phyloP scores from a whole-genome alignment of 2,797 vertebrate genomes.

The Sphenodon punctatus region DNA sequence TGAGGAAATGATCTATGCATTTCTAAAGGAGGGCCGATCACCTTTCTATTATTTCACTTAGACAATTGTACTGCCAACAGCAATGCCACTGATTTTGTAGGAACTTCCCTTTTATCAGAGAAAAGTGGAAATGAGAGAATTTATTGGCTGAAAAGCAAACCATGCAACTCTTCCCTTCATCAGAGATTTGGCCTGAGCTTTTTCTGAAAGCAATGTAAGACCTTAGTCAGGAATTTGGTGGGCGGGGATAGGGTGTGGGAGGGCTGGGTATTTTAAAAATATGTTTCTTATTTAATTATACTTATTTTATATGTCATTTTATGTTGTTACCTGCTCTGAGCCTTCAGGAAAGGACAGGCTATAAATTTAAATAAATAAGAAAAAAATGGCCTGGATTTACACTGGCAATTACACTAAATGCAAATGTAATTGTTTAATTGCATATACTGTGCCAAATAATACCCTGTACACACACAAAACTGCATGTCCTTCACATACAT shows the following conservation, averaged over 20 bases:
- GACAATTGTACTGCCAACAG: background rate
- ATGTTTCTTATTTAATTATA: no score
- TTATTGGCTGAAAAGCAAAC: rapidly evolving
- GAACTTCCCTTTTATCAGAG: background rate
- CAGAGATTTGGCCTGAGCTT: background rate
- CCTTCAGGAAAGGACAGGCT: no score
- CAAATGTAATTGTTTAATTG: rapidly evolving
- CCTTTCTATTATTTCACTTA: background rate
- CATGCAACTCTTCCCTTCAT: rapidly evolving
- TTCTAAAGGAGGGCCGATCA: background rate
- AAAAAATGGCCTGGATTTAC: background rate
- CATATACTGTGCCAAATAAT: background rate
- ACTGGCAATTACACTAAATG: background rate
- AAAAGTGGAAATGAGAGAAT: no score
- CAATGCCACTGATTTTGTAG: background rate
- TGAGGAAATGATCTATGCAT: background rate
- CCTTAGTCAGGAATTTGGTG: no score
- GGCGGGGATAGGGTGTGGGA: no score
- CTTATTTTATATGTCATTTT: no score
- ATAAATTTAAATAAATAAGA: no score
- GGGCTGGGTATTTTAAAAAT: no score
- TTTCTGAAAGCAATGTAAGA: no score
- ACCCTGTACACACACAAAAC: rapidly evolving
- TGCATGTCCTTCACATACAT: rapidly evolving
- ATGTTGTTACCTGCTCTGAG: no score